Base-by-base conservation (phyloP, 2,113 vertebrate genomes). In the Capreolus pygargus region DNA sequence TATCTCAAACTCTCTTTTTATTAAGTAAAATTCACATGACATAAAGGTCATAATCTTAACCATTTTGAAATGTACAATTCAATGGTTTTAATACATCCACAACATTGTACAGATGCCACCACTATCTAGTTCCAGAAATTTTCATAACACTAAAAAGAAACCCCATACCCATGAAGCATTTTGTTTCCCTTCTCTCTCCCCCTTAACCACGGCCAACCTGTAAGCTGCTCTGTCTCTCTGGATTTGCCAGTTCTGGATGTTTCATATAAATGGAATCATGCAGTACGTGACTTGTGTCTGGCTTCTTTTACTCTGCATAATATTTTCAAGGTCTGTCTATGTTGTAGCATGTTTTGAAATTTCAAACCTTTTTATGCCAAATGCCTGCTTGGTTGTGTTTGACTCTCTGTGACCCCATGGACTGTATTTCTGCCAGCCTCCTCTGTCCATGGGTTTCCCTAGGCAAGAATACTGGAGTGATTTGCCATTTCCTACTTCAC, bases 11-110 rank as follows among this genome's bases (percentile, higher is more conserved):
- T 90, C 64, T 58, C 11, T 47, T 74, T 94, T 79, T 17, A 89
- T 94, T 17, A 92, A 87, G 6, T 70, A 94, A 93, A 97, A 92
- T 54, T 76, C 70, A 78, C 33, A 89, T 4, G 78, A 86, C 27
- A 92, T 45, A 70, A 52, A 93, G 83, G 70, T 55, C 15, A 64
- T 52, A 50, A 76, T 94, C 89, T 89, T 82, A 91, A n/a, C 36
- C 36, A 87, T 74, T 96, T 45, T 58, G 50, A 89, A 81, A 16
- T 64, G 16, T 39, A 36, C 28, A 82, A 30, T 39, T 89, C 50
- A 55, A 16, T 54, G 33, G 36, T 1, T 52, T 94, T 90, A 55
- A 19, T 84, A 87, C 27, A 52, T 58, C 43, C 36, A 58, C 8
- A 55, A 16, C 47, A 1, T 50, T 81, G 17, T 86, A 1, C 45